A percentile compares a stretch with the other conserved stretches of the same genome.
phyloP scores from a whole-genome alignment of 2,113 vertebrate genomes.

The Ammodytes marinus region DNA sequence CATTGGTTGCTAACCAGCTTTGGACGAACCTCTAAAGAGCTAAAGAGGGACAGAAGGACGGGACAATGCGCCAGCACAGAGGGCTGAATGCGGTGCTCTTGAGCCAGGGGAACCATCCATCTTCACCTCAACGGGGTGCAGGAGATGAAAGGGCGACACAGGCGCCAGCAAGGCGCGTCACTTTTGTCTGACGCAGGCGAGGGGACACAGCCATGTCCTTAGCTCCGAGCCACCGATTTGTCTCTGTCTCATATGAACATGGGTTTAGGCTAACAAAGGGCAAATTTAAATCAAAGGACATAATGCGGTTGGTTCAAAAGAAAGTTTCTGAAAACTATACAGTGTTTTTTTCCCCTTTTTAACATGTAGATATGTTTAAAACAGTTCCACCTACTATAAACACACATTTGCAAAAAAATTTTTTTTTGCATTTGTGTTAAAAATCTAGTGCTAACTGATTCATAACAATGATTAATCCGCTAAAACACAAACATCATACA shows the following conservation, averaged over 20 bases:
- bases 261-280: constrained; percentile 57
- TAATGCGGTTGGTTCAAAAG: background rate
- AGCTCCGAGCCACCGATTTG: constrained; percentile 75
- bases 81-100: constrained; percentile 69
- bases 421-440: background rate
- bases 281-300: constrained; percentile 41
- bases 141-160: constrained; percentile 81
- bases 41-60: constrained; percentile 71
- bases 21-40: constrained; percentile 54
- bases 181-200: constrained; percentile 81
- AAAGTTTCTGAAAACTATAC: background rate
- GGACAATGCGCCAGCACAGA: constrained; percentile 72
- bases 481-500: constrained; percentile 36
- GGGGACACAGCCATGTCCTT: constrained; percentile 75
- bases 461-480: constrained; percentile 31
- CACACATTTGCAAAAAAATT: background rate
- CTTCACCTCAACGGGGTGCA: constrained; percentile 83
- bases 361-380: background rate
- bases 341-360: background rate
- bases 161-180: constrained; percentile 83
- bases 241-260: constrained; percentile 81
- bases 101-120: constrained; percentile 79
- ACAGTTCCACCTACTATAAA: background rate
- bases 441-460: constrained; percentile 29
- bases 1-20: constrained; percentile 74